phyloP scores from a whole-genome alignment of 2,113 vertebrate species.

The Cyanocitta stelleri region DNA sequence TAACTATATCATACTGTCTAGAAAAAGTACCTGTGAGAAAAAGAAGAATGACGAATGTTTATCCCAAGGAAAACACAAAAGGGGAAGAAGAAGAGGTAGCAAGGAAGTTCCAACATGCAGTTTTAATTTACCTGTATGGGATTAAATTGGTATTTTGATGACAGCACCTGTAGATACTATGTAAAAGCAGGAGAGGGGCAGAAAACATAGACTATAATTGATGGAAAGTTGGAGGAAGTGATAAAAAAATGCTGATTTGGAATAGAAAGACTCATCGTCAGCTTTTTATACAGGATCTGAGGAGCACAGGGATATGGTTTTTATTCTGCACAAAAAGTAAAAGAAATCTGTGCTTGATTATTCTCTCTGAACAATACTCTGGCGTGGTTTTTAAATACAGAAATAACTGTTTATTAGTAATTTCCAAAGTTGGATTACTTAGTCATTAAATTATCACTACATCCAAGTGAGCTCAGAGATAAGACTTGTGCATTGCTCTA shows the following conservation, averaged over 20 bases:
- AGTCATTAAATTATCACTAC: background rate
- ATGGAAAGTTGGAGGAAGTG: background rate
- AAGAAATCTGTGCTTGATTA: constrained; percentile 1
- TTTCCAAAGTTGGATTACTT: background rate
- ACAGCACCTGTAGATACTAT: background rate
- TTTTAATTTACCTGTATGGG: background rate
- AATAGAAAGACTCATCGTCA: background rate
- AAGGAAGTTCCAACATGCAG: background rate
- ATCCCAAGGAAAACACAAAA: background rate
- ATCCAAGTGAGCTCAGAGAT: background rate
- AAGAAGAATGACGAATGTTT: background rate
- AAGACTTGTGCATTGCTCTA: background rate
- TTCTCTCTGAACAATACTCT: background rate
- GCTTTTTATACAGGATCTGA: background rate
- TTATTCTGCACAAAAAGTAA: background rate
- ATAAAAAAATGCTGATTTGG: background rate
- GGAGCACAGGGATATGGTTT: background rate
- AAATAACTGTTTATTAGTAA: background rate
- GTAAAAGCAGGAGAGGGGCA: background rate
- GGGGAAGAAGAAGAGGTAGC: background rate
- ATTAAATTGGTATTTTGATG: background rate
- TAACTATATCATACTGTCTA: background rate
- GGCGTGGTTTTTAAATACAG: background rate
- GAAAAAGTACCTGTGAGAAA: background rate
- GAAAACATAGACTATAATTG: background rate